Base-by-base conservation (phyloP, 2,797 vertebrate genomes). In the Etheostoma nigrum region DNA sequence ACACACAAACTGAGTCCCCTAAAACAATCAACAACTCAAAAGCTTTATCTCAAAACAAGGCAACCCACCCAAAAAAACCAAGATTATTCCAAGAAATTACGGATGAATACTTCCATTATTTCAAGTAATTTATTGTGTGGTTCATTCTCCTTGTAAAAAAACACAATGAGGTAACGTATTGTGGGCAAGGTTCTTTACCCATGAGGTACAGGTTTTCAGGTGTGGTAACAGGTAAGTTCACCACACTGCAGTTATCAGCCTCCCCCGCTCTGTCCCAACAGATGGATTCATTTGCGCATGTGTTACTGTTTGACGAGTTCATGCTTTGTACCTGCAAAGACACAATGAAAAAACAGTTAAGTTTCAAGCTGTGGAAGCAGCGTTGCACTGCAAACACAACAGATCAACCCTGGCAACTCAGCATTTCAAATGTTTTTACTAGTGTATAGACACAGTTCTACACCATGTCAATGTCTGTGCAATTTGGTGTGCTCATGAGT, bases 121-220 rank as follows among this genome's bases (percentile, higher is more conserved):
- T 30, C 8, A 53, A 1, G 0, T 1, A 0, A 51, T 45, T 11
- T 10, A 51, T 42, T 15, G 30, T 18, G 13, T 13, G 52, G 9
- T n/a, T 2, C 1, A 16, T 74, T 71, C 44, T 51, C 19, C 12
- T 59, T 2, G 19, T 44, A 21, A 21, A 18, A 30, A 57, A 63
- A 76, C 27, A 69, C 15, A 45, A 23, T 15, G 15, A 47, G 12
- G 18, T 18, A 14, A 59, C 1, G 1, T 12, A 9, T 19, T 8
- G 8, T 6, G 23, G 0, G 42, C 0, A n/a, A 0, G 6, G 15
- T 9, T 77, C 47, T 92, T 90, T 93, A 99, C 98, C 98, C 97
- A 98, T 99, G 30, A 99, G 93, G 90, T 99, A 99, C 1, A 99
- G 93, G 79, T 99, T 99, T 87, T 99, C 97, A n/a, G 98, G 98